Percentiles rank a stretch among this genome's conserved stretches.
Evolutionary conservation across 2,113 vertebrate genomes (phyloP).

Genomic region (Myotis yumanensis): DNA sequence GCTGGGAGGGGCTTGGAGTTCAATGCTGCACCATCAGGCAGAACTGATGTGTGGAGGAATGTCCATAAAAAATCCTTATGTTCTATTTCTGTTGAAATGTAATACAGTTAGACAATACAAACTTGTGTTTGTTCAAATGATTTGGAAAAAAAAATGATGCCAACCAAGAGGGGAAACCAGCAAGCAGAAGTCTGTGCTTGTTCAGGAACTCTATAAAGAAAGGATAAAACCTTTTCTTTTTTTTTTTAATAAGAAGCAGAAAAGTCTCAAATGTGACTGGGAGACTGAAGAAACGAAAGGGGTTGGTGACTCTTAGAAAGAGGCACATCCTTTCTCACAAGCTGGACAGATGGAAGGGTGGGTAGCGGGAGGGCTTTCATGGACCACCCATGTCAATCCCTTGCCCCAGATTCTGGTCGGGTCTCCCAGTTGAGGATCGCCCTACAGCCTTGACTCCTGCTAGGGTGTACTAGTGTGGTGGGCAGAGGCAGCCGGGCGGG

Average conservation of each 20-base stretch:
- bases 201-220: neutral
- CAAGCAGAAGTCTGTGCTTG: neutral
- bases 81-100: constrained; percentile 22
- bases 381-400: neutral
- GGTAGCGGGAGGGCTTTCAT: neutral
- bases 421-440: neutral
- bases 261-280: neutral
- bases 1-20: neutral
- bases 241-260: neutral
- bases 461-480: neutral
- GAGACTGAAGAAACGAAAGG: neutral
- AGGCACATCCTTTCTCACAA: neutral
- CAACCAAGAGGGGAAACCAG: neutral
- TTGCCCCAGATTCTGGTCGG: neutral
- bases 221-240: neutral
- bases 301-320: neutral
- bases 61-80: neutral
- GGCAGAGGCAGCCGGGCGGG: neutral
- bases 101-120: neutral
- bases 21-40: neutral
- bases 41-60: neutral
- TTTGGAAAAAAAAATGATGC: neutral
- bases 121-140: neutral
- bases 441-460: neutral
- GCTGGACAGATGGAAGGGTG: neutral